These are phyloP conservation scores for Phylloscopus collybita DNA, from an alignment of 2,797 vertebrate species.

Conservation along the genomic window DNA sequence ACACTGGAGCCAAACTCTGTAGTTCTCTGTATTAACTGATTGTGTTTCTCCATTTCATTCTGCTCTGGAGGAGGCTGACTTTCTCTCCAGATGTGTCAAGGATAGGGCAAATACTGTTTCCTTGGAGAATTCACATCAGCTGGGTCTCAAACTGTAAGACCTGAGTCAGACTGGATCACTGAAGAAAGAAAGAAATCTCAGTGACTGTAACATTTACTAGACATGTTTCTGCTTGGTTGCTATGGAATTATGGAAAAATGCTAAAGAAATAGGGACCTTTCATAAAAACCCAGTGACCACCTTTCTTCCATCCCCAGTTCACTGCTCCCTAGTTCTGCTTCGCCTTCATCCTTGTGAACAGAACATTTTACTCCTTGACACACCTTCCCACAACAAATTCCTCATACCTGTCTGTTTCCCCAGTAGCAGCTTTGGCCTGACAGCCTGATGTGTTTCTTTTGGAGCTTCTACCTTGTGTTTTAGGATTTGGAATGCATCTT, in stretches of 20 bases:
- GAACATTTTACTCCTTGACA: background rate
- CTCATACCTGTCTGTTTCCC: background rate
- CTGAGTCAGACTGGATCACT: background rate
- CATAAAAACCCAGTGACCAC: background rate
- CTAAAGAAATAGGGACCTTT: background rate
- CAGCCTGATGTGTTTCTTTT: background rate
- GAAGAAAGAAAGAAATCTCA: background rate
- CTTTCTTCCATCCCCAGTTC: background rate
- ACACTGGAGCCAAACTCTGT: background rate
- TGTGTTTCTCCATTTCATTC: background rate
- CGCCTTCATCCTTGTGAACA: background rate
- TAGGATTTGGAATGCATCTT: background rate
- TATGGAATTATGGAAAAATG: background rate
- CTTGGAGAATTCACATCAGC: background rate
- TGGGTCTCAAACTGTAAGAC: background rate
- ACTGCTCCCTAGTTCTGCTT: background rate
- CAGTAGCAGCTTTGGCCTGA: background rate
- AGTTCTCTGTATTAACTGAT: background rate
- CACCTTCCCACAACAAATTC: background rate
- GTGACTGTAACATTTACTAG: background rate
- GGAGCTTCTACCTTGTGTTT: background rate
- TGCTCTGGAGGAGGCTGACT: background rate
- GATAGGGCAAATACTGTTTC: background rate
- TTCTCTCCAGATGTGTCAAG: background rate
- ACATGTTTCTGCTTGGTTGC: background rate